Evolutionary conservation across 1,140 invertebrate species (phyloP).

Genomic region (Hermatobates lingyangjiaoensis): DNA sequence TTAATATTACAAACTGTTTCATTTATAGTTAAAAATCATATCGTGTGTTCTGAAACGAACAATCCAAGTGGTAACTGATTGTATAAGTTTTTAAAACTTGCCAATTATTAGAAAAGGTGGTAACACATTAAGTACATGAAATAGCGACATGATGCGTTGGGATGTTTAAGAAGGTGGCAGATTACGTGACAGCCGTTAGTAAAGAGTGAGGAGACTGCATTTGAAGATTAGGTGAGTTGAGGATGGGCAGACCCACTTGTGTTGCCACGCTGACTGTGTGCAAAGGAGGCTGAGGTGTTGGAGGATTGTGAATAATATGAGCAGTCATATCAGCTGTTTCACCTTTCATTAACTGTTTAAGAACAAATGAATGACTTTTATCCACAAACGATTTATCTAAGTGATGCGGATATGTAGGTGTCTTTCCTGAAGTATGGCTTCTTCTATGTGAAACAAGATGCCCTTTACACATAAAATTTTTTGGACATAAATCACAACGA

Average conservation of each 20-base stretch:
- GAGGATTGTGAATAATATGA: conserved; percentile 16
- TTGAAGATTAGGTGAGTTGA: conserved; percentile 18
- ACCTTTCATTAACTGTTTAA: conserved; percentile 22
- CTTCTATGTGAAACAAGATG: conserved; percentile 76
- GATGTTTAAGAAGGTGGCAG: not conserved
- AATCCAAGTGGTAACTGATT: too few relatives aligned
- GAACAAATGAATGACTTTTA: conserved; percentile 44
- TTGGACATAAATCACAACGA: conserved; percentile 86
- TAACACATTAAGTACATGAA: too few relatives aligned
- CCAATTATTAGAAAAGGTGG: not conserved
- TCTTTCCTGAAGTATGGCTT: conserved; percentile 63
- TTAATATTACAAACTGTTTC: too few relatives aligned
- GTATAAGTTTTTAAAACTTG: too few relatives aligned
- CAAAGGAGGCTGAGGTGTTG: conserved; percentile 5
- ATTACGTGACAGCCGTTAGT: conserved; percentile 19
- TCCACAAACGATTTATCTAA: conserved; percentile 62
- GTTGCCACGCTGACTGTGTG: conserved; percentile 20
- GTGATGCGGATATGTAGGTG: conserved; percentile 53
- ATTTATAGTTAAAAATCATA: too few relatives aligned
- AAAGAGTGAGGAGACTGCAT: conserved; percentile 18
- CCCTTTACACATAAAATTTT: conserved; percentile 88
- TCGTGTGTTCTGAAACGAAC: too few relatives aligned
- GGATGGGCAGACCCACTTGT: conserved; percentile 19
- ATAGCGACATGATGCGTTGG: too few relatives aligned
- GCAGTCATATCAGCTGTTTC: conserved; percentile 29